Conservation (phyloP, 2,113 vertebrate genomes). For the Pterocles gutturalis region DNA sequence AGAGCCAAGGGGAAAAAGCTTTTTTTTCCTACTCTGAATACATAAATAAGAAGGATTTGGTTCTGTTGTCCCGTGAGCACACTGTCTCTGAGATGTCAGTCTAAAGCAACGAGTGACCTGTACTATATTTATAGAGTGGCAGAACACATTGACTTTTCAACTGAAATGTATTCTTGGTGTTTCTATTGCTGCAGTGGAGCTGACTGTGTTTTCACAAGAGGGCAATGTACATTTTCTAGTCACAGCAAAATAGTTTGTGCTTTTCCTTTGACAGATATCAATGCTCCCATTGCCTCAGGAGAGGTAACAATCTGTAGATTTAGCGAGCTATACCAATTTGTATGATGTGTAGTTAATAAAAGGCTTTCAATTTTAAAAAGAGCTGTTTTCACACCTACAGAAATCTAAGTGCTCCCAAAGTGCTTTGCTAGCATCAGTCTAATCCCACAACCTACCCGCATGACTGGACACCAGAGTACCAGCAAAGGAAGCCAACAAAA, state of each 20-base stretch:
- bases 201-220: slow-evolving; percentile 3
- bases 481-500: not conserved
- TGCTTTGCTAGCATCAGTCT: not conserved
- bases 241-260: not conserved
- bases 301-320: not conserved
- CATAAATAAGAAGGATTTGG: not conserved
- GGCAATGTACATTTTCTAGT: slow-evolving; percentile 2
- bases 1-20: not conserved
- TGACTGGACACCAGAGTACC: not conserved
- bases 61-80: not conserved
- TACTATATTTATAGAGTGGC: not conserved
- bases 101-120: not conserved
- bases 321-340: not conserved
- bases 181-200: not conserved
- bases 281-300: not conserved
- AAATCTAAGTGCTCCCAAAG: slow-evolving; percentile 8
- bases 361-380: slow-evolving; percentile 5
- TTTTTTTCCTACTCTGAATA: not conserved
- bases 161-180: not conserved
- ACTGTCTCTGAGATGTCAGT: not conserved
- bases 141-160: slow-evolving; percentile 15
- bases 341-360: slow-evolving; percentile 11
- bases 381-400: slow-evolving; percentile 27
- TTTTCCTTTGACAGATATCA: slow-evolving; percentile 4
- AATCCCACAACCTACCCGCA: not conserved